phyloP scores from a whole-genome alignment of 2,113 vertebrate species.

The Ranitomeya imitator region DNA sequence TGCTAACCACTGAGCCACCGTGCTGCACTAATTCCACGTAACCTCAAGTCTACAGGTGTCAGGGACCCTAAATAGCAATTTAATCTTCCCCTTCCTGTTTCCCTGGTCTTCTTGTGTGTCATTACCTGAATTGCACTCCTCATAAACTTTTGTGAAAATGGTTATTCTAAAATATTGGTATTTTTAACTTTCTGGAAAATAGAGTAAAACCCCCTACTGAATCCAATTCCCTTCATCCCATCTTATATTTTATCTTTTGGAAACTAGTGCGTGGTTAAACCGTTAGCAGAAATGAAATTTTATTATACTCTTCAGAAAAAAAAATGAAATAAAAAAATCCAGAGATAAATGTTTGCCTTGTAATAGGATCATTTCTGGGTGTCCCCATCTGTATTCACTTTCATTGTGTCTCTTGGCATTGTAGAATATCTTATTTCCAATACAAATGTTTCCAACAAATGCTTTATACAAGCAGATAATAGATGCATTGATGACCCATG shows the following conservation, averaged over 20 bases:
- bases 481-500: constrained; percentile 41
- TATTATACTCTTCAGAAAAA: constrained; percentile 19
- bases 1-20: too few species aligned
- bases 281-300: constrained; percentile 32
- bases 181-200: not conserved
- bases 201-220: too few species aligned
- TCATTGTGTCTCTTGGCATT: constrained; percentile 19
- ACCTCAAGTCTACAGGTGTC: too few species aligned
- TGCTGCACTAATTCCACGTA: too few species aligned
- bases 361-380: constrained; percentile 8
- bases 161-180: not conserved
- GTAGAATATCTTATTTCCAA: constrained; percentile 4
- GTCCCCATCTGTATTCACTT: constrained; percentile 15
- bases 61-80: not conserved
- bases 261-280: not conserved
- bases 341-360: constrained; percentile 17
- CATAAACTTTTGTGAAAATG: not conserved
- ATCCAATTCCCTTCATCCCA: not conserved
- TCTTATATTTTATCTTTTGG: not conserved
- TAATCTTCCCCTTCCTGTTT: not conserved
- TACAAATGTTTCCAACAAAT: constrained; percentile 20
- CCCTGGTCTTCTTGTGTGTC: not conserved
- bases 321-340: not conserved
- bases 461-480: constrained; percentile 29
- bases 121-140: not conserved